A percentile compares a stretch with the other conserved stretches of the same genome.
phyloP scores from a whole-genome alignment of 2,888 invertebrate species.

The Psylliodes chrysocephalus region DNA sequence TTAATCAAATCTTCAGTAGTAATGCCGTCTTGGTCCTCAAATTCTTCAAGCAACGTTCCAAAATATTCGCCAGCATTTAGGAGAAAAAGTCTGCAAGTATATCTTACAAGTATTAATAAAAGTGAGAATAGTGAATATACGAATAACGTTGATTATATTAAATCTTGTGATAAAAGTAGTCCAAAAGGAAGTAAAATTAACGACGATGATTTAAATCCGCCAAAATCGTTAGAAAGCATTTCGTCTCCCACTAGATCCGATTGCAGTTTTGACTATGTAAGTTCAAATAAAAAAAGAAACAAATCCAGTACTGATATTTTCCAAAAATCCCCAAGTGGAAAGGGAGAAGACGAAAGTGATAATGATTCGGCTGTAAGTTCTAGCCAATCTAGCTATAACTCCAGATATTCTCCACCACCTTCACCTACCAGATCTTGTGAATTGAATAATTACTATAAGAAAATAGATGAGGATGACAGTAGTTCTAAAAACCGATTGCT shows the following conservation, averaged over 20 bases:
- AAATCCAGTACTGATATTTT: conserved; percentile 35
- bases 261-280: conserved; percentile 68
- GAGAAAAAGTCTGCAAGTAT: conserved; percentile 77
- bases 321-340: conserved; percentile 40
- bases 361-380: conserved; percentile 91
- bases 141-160: conserved; percentile 35
- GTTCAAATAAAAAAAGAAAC: conserved; percentile 44
- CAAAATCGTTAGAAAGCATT: conserved; percentile 70
- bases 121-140: conserved; percentile 45
- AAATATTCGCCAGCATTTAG: conserved; percentile 88
- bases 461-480: conserved; percentile 46
- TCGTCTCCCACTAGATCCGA: conserved; percentile 70
- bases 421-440: conserved; percentile 67
- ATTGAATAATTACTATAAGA: conserved; percentile 36
- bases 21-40: conserved; percentile 59
- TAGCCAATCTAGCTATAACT: conserved; percentile 81
- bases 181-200: conserved; percentile 45
- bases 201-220: conserved; percentile 59
- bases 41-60: conserved; percentile 70
- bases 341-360: conserved; percentile 75
- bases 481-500: conserved; percentile 71
- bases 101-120: conserved; percentile 57
- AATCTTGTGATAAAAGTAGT: conserved; percentile 45
- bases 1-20: conserved; percentile 48
- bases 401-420: conserved; percentile 78